Evolutionary conservation across 2,113 vertebrate genomes (phyloP).

Genomic region (Clinocottus analis): DNA sequence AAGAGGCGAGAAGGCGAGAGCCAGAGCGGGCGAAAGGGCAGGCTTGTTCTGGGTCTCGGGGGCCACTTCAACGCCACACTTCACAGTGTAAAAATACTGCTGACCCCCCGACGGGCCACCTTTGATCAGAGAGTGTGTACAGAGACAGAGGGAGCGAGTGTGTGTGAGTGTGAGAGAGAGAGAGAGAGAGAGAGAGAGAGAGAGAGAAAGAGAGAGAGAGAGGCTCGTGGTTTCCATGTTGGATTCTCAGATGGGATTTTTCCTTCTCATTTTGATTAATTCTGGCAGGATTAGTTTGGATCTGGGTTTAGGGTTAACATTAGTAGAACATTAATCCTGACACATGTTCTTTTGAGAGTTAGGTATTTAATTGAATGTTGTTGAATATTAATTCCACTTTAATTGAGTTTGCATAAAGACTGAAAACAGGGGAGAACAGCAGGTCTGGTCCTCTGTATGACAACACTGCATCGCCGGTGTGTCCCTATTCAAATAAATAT

Average conservation of each 20-base stretch:
- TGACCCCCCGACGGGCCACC: conserved; percentile 59
- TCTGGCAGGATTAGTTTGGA: neutral
- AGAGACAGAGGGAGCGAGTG: conserved; percentile 14
- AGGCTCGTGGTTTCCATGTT: neutral
- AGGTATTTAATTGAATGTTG: no score
- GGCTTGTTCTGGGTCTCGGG: conserved; percentile 72
- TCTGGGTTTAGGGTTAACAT: neutral
- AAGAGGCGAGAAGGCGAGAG: conserved; percentile 58
- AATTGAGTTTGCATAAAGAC: no score
- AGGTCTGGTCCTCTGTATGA: neutral
- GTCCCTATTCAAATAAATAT: conserved; percentile 3
- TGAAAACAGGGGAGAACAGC: neutral
- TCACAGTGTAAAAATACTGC: conserved; percentile 76
- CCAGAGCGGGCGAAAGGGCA: conserved; percentile 59
- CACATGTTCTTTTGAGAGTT: neutral
- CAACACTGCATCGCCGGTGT: no score
- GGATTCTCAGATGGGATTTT: conserved; percentile 8
- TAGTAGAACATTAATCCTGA: neutral
- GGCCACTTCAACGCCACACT: conserved; percentile 71
- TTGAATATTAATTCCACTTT: neutral
- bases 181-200: neutral
- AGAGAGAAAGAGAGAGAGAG: neutral
- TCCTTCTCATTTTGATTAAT: conserved; percentile 2
- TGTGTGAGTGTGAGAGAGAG: conserved; percentile 9
- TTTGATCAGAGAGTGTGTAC: conserved; percentile 56